A percentile compares a stretch with the other conserved stretches of the same genome.
Conservation (phyloP, 2,797 vertebrate species). For the Salmo trutta region DNA sequence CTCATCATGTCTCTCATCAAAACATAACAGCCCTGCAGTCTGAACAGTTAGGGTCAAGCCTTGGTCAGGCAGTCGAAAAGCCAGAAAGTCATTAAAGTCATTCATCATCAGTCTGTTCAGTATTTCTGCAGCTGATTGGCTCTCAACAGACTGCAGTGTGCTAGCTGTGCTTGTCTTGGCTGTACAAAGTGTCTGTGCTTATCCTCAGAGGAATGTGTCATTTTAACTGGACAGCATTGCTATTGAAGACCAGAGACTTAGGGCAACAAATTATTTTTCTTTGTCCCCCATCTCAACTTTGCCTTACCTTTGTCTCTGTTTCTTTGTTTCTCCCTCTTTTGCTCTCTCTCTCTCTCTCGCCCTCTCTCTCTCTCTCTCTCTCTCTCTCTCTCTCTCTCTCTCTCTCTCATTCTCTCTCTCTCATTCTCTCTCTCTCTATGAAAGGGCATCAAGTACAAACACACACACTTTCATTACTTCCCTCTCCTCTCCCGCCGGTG, state of each 20-base stretch:
- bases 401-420: neutral
- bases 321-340: too few relatives aligned
- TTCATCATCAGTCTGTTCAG: slow-evolving; percentile 5
- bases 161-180: slow-evolving; percentile 57
- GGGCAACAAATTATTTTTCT: slow-evolving; percentile 25
- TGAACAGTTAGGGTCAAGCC: neutral
- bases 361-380: neutral
- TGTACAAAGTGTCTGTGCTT: slow-evolving; percentile 40
- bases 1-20: slow-evolving; percentile 27
- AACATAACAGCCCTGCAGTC: slow-evolving; percentile 16
- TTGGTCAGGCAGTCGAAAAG: slow-evolving; percentile 38
- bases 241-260: slow-evolving; percentile 18
- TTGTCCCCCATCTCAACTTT: neutral
- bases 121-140: slow-evolving; percentile 45
- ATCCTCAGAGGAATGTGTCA: slow-evolving; percentile 44
- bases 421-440: neutral
- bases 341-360: neutral
- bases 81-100: neutral
- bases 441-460: neutral
- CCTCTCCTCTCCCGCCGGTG: neutral
- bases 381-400: neutral
- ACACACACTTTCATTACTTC: neutral
- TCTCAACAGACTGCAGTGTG: slow-evolving; percentile 11
- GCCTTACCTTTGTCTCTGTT: neutral
- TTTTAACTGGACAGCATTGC: slow-evolving; percentile 26